Evolutionary conservation across 2,888 invertebrate genomes (phyloP), one percentile per base, ranked within the genome.

Genomic region (Tachystola acroxantha): DNA sequence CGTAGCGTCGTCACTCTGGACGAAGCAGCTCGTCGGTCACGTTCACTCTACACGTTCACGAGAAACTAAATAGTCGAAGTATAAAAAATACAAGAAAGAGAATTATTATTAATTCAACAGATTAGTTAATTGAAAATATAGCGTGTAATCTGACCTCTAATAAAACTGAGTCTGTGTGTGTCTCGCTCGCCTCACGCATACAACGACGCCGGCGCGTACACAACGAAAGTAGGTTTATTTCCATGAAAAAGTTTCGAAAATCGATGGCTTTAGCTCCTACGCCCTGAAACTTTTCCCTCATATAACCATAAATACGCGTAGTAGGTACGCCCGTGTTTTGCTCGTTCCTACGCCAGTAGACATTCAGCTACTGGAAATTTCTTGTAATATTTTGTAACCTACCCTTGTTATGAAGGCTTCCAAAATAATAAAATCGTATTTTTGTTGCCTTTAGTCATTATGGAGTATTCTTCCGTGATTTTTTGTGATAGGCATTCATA

Each of bases 221-320:
- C 80, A 78, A 74, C 71, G 75, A 81, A 84, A 85, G 85, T 85
- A 80, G 85, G 85, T 85, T 85, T 85, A 84, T 87, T 84, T 86
- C 86, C 86, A 86, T 84, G 88, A 87, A 88, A 88, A 88, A 88
- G 84, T 88, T 88, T 86, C 80, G 85, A 86, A 87, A 88, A 88
- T 88, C 88, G 87, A 86, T 86, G 84, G 84, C 80, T 82, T 80
- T 67, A 81, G 84, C 85, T 82, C 81, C 81, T 77, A 80, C 81
- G 80, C 80, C 76, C 67, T 65, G 64, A 81, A 86, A 86, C 72
- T 86, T 86, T 84, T 77, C 72, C 79, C 70, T 70, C 84, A 75
- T 81, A 84, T 78, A 84, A 70, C 84, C 82, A 85, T 85, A 85
- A 85, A 85, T 86, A 85, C 73, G 64, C 62, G 45, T 49, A 51